Evolutionary conservation across 1,140 invertebrate genomes (phyloP), one percentile per base, ranked within the genome.

Genomic region (Eriocheir sinensis): DNA sequence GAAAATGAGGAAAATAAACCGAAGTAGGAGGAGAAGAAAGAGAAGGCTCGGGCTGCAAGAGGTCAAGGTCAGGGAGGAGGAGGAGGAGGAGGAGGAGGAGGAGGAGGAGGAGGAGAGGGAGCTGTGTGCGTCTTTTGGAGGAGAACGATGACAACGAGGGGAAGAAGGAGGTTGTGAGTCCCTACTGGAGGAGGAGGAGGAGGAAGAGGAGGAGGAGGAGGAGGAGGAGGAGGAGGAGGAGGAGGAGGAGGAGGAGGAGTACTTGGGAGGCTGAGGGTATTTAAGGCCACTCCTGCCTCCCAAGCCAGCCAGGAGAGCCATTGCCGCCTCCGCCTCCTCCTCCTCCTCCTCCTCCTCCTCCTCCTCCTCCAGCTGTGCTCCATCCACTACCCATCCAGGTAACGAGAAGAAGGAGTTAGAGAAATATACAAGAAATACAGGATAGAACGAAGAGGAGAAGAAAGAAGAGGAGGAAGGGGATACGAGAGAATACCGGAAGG

Each of bases 351-450:
- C 32, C 21, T 34, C 38, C n/a, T 36, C 15, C 3, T 21, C 48
- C 3, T 34, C 3, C 83, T 86, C 32, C 21, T 34, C 38, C n/a
- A 30, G 40, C 8, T 41, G 86, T 40, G 83, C 36, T 17, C 21
- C 38, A 21, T n/a, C 44, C 86, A 89, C 86, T 89, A n/a, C n/a
- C 80, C 80, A 30, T n/a, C 80, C 80, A n/a, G 6, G 38, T 36
- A 44, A 53, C 4, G 30, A 40, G 40, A 32, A 32, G 79, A 32
- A 80, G 79, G 9, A 3, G 9, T 27, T 27, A 32, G 9, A 9
- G 9, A 32, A 32, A 32, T 3, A 32, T 27, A 9, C 27, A 9
- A 32, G 79, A 32, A 32, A 9, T 27, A 32, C 27, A 9, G 79
- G 79, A 80, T 12, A n/a, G 60, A n/a, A n/a, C 12, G n/a, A n/a